phyloP scores from a whole-genome alignment of 2,113 vertebrate genomes.

The Ptychochromis oligacanthus region DNA sequence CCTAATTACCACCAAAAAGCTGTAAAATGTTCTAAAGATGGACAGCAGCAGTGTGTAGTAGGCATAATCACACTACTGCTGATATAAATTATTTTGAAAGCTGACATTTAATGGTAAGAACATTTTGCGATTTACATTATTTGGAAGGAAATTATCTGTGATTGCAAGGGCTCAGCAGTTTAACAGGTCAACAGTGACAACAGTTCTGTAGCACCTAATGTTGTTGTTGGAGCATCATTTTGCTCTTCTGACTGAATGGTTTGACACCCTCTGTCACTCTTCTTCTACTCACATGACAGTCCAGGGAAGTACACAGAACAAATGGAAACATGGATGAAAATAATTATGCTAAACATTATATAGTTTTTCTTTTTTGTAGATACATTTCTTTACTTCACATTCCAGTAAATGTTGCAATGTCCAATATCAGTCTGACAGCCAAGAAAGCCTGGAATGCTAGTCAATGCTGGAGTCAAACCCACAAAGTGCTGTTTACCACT shows the following conservation, averaged over 20 bases:
- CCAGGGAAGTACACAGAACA: slow-evolving; percentile 39
- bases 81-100: slow-evolving; percentile 27
- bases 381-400: slow-evolving; percentile 27
- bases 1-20: slow-evolving; percentile 74
- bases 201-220: slow-evolving; percentile 15
- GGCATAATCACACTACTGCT: not conserved
- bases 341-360: slow-evolving; percentile 29
- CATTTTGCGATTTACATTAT: slow-evolving; percentile 20
- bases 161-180: slow-evolving; percentile 37
- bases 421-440: slow-evolving; percentile 37
- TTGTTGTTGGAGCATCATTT: slow-evolving; percentile 24
- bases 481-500: slow-evolving; percentile 49
- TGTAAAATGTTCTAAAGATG: slow-evolving; percentile 55
- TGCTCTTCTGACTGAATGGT: slow-evolving; percentile 42
- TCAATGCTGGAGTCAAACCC: slow-evolving; percentile 44
- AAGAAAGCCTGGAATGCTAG: slow-evolving; percentile 25
- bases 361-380: not conserved
- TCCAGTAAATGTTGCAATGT: slow-evolving; percentile 32
- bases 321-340: slow-evolving; percentile 32
- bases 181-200: slow-evolving; percentile 40
- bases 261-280: slow-evolving; percentile 39
- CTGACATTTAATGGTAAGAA: slow-evolving; percentile 37
- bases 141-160: slow-evolving; percentile 3
- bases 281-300: slow-evolving; percentile 14
- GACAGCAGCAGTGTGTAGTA: slow-evolving; percentile 42